These are phyloP conservation scores for Fragum whitleyi DNA, from an alignment of 2,888 invertebrate genomes.

Conservation along the genomic window DNA sequence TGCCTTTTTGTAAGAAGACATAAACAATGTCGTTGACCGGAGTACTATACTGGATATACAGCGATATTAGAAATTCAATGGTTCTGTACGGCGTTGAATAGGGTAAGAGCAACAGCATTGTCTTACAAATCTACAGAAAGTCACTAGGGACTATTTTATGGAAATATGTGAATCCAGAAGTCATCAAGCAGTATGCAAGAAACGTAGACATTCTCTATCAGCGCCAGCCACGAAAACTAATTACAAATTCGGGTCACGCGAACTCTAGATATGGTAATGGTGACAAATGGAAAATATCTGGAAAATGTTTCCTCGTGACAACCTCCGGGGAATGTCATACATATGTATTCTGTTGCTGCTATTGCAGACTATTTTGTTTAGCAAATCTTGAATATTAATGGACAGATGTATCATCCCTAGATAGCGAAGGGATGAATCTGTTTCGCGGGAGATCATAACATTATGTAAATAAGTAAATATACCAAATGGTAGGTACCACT, in stretches of 20 bases:
- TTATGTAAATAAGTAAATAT: no score
- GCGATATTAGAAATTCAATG: no score
- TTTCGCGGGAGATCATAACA: no score
- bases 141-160: background rate
- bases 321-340: conserved; percentile 2
- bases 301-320: background rate
- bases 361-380: background rate
- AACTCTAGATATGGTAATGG: conserved; percentile 7
- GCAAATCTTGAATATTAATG: background rate
- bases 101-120: background rate
- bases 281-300: conserved; percentile 3
- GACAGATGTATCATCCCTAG: no score
- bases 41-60: no score
- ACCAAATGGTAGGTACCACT: no score
- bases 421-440: no score
- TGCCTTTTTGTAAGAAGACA: no score
- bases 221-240: background rate
- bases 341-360: background rate
- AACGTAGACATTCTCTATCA: background rate
- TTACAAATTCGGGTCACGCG: conserved; percentile 11
- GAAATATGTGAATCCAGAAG: background rate
- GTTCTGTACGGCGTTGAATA: no score
- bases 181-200: background rate
- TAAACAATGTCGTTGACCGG: no score
- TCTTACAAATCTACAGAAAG: background rate